Base-by-base conservation (phyloP, 2,797 vertebrate species). In the Gorsachius magnificus region DNA sequence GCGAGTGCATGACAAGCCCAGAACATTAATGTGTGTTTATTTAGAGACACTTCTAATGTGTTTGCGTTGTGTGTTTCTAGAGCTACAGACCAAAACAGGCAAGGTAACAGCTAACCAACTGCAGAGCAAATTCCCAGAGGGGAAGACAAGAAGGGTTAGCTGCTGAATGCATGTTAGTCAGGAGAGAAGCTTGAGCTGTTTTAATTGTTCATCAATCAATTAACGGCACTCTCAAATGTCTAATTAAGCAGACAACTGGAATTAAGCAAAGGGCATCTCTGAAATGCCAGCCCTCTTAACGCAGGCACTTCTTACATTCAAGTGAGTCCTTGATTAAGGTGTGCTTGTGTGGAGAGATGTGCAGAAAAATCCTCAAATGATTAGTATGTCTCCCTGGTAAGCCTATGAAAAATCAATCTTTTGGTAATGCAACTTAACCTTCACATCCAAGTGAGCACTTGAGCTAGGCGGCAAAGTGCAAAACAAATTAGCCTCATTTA, bases 141-240 rank as follows among this genome's bases (percentile, higher is more conserved):
- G 91, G 16, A 90, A 94, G 92, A 80, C 87, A 77, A 93, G 87
- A 89, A 66, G 87, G 46, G 89, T 95, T 89, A 90, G 94, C 4
- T 90, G 95, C 83, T 60, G 90, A 91, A 97, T 95, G 93, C 91
- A 91, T 97, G 91, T 97, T 89, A 91, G 86, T 96, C 93, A 83
- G 85, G 70, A 95, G 94, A 93, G 87, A 97, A 68, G 87, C 94
- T 84, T 89, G 79, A 91, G 96, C 96, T 94, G 80, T 79, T 96
- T 97, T 97, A 97, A 97, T 97, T 97, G 97, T 95, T 97, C 97
- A 97, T 97, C 96, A 97, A 97, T 97, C 97, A 97, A 97, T 97
- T 97, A 97, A 87, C 13, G 3, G 92, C 78, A 35, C 90, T 95
- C 96, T 97, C 94, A 93, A 90, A 96, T 51, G 93, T 97, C 97